These are phyloP conservation scores for Pseudorasbora parva DNA, from an alignment of 2,113 vertebrate species.

Conservation along the genomic window DNA sequence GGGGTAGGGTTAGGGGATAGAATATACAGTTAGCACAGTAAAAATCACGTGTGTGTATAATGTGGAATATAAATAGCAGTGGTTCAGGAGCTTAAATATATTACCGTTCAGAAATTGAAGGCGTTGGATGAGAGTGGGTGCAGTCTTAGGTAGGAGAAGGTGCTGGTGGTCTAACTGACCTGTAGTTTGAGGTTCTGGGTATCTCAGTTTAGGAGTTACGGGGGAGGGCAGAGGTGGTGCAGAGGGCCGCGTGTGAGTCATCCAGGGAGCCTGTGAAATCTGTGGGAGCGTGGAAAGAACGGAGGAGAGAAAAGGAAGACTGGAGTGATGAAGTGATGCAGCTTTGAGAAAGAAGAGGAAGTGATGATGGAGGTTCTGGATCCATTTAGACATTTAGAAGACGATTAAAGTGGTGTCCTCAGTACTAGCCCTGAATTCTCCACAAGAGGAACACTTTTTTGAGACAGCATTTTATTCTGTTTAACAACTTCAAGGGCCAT, in stretches of 20 bases:
- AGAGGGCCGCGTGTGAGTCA: constrained; percentile 77
- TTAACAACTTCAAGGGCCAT: background rate
- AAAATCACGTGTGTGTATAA: background rate
- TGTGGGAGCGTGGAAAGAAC: constrained; percentile 78
- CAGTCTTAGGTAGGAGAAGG: constrained; percentile 22
- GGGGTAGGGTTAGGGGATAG: no score
- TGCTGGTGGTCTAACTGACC: constrained; percentile 44
- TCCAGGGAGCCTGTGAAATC: constrained; percentile 73
- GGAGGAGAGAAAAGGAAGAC: constrained; percentile 68
- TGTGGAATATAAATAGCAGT: background rate
- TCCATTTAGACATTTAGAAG: background rate
- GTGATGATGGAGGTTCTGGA: constrained; percentile 48
- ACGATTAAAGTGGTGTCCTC: background rate
- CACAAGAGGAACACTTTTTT: background rate
- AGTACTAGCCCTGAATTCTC: background rate
- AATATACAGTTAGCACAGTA: no score
- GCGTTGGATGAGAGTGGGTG: constrained; percentile 12
- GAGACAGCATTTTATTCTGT: background rate
- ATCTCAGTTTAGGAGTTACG: constrained; percentile 70
- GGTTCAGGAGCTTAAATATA: background rate
- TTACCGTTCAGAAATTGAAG: background rate
- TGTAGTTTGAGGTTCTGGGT: constrained; percentile 49
- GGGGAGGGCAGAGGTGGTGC: constrained; percentile 73
- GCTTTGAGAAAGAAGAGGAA: constrained; percentile 37
- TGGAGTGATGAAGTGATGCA: constrained; percentile 43